A percentile compares a stretch with the other conserved stretches of the same genome.
Evolutionary conservation across 2,113 vertebrate genomes (phyloP).

Genomic region (Campylomormyrus numenius): DNA sequence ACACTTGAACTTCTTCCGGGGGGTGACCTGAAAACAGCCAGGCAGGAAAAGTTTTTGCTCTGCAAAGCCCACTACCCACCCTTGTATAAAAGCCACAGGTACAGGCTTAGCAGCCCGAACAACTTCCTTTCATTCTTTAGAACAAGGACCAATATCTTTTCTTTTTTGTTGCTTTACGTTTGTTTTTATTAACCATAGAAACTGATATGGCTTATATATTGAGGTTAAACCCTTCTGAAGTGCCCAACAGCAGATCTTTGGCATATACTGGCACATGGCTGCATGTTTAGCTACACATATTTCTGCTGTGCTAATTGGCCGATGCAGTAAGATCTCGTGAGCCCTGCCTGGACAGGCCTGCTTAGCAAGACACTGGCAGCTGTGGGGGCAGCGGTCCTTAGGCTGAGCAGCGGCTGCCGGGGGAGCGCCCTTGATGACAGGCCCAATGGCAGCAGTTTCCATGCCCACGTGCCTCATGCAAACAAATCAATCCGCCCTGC

Average conservation of each 20-base stretch:
- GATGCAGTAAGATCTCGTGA: neutral
- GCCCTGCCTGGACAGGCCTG: neutral
- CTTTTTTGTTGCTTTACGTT: neutral
- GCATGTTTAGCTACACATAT: neutral
- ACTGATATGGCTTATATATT: neutral
- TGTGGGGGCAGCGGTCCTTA: neutral
- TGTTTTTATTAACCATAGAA: neutral
- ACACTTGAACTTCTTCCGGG: conserved; percentile 98
- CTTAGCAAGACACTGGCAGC: neutral
- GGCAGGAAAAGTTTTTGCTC: neutral
- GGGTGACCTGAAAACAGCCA: conserved; percentile 75
- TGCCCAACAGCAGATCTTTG: neutral
- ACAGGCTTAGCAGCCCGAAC: neutral
- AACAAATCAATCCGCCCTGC: conserved; percentile 70
- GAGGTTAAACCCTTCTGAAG: neutral
- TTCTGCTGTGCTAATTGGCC: neutral
- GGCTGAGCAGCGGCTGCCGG: conserved; percentile 7
- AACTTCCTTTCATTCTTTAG: neutral
- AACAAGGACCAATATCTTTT: neutral
- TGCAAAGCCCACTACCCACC: no score
- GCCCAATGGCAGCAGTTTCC: conserved; percentile 64
- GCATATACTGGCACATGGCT: neutral
- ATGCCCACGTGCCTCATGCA: conserved; percentile 71
- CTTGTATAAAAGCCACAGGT: neutral
- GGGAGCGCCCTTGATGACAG: conserved; percentile 65